phyloP scores from a whole-genome alignment of 2,888 invertebrate genomes.

The Opisthograptis luteolata region DNA sequence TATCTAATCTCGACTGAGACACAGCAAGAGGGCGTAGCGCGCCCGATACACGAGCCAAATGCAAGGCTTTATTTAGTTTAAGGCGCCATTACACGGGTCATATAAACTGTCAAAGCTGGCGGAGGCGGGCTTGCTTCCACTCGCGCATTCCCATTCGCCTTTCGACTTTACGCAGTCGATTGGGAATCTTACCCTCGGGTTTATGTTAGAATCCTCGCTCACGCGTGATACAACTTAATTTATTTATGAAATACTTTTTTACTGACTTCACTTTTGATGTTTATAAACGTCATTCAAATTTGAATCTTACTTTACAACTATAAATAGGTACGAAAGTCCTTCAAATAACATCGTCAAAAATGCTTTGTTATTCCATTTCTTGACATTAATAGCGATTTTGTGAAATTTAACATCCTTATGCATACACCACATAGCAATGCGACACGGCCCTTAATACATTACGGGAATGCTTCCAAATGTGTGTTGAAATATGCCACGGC shows the following conservation, averaged over 20 bases:
- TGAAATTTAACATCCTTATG: too few relatives aligned
- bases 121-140: constrained; percentile 51
- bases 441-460: constrained; percentile 16
- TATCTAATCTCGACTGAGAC: constrained; percentile 70
- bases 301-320: too few relatives aligned
- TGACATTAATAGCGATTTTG: too few relatives aligned
- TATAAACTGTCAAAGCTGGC: constrained; percentile 82
- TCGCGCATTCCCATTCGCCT: constrained; percentile 42
- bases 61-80: constrained; percentile 81
- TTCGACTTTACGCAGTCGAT: constrained; percentile 58
- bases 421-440: constrained; percentile 19
- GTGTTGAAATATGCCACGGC: constrained; percentile 54
- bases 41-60: constrained; percentile 61
- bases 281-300: too few relatives aligned
- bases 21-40: constrained; percentile 66
- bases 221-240: constrained; percentile 39
- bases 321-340: too few relatives aligned
- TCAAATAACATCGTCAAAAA: too few relatives aligned
- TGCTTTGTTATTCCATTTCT: too few relatives aligned
- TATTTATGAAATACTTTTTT: constrained; percentile 20
- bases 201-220: constrained; percentile 52
- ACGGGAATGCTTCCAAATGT: constrained; percentile 41
- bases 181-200: constrained; percentile 57
- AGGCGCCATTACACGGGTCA: constrained; percentile 83
- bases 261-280: constrained; percentile 2